Evolutionary conservation across 2,113 vertebrate species (phyloP).

Genomic region (Neoarius graeffei): DNA sequence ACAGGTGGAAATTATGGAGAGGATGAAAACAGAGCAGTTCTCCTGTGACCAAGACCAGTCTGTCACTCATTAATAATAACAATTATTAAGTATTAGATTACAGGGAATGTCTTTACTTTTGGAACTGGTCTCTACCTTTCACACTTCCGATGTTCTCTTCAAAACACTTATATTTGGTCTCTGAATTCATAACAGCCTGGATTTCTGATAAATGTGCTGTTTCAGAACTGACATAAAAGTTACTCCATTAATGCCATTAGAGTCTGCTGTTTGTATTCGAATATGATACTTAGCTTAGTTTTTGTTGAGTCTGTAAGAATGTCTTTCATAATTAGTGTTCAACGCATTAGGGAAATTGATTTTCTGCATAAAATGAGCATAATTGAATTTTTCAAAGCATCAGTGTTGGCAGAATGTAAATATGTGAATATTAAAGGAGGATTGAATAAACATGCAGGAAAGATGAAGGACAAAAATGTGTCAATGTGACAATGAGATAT

Average conservation of each 20-base stretch:
- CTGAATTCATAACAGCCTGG: neutral
- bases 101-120: neutral
- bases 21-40: neutral
- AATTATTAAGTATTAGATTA: neutral
- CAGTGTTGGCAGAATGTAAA: conserved; percentile 35
- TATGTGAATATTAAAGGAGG: neutral
- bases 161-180: neutral
- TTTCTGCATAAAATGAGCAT: conserved; percentile 45
- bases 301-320: neutral
- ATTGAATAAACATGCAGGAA: neutral
- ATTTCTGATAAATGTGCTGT: neutral
- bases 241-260: neutral
- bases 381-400: conserved; percentile 34
- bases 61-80: neutral
- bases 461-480: conserved; percentile 12
- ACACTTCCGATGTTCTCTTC: neutral
- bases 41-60: neutral
- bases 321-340: conserved; percentile 20
- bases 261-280: neutral
- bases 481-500: neutral
- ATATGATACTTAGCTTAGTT: neutral
- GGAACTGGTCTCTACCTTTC: neutral
- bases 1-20: neutral
- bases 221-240: no score
- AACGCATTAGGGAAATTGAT: conserved; percentile 34